A percentile compares a stretch with the other conserved stretches of the same genome.
phyloP scores from a whole-genome alignment of 2,113 vertebrate genomes.

The Pelmatolapia mariae region DNA sequence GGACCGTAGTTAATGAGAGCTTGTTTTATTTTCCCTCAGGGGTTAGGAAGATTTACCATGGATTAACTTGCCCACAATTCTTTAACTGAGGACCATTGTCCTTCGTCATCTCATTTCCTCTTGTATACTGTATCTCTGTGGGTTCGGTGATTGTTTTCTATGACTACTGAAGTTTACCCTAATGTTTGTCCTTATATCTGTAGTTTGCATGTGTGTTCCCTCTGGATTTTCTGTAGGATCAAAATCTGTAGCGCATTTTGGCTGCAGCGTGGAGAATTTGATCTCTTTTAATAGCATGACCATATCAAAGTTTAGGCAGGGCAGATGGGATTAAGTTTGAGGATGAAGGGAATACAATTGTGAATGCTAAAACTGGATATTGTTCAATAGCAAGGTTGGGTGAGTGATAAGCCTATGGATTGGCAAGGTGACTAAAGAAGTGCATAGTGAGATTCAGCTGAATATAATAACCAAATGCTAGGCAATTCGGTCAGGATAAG shows the following conservation, averaged over 20 bases:
- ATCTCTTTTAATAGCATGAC: slow-evolving; percentile 28
- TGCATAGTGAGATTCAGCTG: background rate
- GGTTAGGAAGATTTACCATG: slow-evolving; percentile 71
- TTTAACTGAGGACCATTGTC: slow-evolving; percentile 55
- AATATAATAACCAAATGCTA: background rate
- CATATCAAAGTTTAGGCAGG: slow-evolving; percentile 41
- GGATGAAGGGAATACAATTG: slow-evolving; percentile 44
- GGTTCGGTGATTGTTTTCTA: background rate
- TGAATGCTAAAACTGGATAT: slow-evolving; percentile 18
- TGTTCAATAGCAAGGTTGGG: background rate
- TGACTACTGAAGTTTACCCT: background rate
- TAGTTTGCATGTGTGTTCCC: background rate
- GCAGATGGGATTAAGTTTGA: slow-evolving; percentile 40
- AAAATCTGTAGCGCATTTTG: background rate
- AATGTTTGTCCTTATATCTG: background rate
- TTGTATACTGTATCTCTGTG: background rate
- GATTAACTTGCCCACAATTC: slow-evolving; percentile 68
- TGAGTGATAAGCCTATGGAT: slow-evolving; percentile 9
- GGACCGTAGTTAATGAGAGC: slow-evolving; percentile 64
- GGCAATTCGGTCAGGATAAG: background rate
- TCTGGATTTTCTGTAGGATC: background rate
- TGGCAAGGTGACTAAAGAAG: background rate
- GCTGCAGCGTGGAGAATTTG: background rate
- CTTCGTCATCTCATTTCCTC: slow-evolving; percentile 35
- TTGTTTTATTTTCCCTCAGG: slow-evolving; percentile 68